Base-by-base conservation (phyloP, 2,888 invertebrate species). In the Rhaphigaster nebulosa region DNA sequence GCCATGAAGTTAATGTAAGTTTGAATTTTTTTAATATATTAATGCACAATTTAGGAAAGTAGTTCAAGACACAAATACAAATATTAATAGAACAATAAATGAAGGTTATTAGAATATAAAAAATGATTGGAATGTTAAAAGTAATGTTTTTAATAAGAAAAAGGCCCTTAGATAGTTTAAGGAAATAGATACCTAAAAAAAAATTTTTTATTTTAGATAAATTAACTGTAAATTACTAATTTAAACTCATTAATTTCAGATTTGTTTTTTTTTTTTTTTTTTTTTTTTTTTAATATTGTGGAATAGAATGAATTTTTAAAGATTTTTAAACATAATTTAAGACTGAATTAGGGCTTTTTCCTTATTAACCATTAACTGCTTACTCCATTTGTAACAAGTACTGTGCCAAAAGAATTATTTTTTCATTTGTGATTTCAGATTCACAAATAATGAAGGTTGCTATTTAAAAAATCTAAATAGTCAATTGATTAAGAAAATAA, bases 1-100 rank as follows among this genome's bases (percentile, higher is more conserved):
- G 87, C 92, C 91, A 84, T 91, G 91, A 92, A 80, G 60, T 52
- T 90, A 90, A 90, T 41, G 87, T 88, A 88, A 76, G 89, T 41
- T 88, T 60, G 20, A 60, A 38, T 88, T 65, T 60, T 88, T 56
- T 26, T 41, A 70, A 80, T 80, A 41, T 84, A 84, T 45, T 50
- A 45, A 84, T n/a, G 84, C 84, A 84, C 84, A 84, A 80, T 45
- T 45, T 41, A 45, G 45, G 84, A 84, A 50, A 45, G 45, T 76
- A 76, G 70, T 38, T 18, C 70, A 76, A 76, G 38, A 38, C 70
- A 76, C 70, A 76, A 34, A 76, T 76, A 76, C 70, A 76, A 38
- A 10, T 34, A 76, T 29, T 1, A 76, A 20, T 76, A 38, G 23
- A 38, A 38, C 34, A 76, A 76, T 29, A 6, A 23, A 76, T 76